Base-by-base conservation (phyloP, 2,113 vertebrate species). In the Nipponia nippon region DNA sequence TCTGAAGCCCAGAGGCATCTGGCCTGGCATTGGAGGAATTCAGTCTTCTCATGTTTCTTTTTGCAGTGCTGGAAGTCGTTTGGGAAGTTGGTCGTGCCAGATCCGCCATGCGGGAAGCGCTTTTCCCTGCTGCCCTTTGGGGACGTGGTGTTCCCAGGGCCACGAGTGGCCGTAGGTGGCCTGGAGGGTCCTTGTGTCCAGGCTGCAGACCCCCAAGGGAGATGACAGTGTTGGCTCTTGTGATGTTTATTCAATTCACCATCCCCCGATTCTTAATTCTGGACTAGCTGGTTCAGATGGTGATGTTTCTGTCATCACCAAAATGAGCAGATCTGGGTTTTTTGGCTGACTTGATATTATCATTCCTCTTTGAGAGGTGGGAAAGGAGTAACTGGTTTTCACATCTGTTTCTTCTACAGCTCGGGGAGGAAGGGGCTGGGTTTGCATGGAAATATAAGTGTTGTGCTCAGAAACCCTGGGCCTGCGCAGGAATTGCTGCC, bases 11-110 rank as follows among this genome's bases (percentile, higher is more conserved):
- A 71, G 25, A 66, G 76, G 70, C 70, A 62, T 86, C 75, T 3
- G 2, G 47, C 27, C 42, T 67, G 66, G 78, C 70, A 67, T 23
- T 36, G 81, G 47, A 78, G 47, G 70, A 67, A 44, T 82, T 83
- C 22, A 25, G 42, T 25, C 70, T 78, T 86, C 90, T 79, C 34
- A 10, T 17, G 23, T 83, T 91, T 83, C 75, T 94, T 83, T 86
- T 22, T 69, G 32, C 44, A 0, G 3, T 38, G 34, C 72, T 90
- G 83, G 78, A 80, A 63, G 62, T 50, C 3, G 2, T 4, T 38
- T 52, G 76, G 72, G 67, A 65, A 79, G 52, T 38, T 89, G 83
- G 12, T 62, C 6, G 1, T 86, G 76, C 52, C 61, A 76, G 25
- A 50, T 75, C 23, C 59, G 61, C 71, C 36, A 9, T 34, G 71